A percentile compares a stretch with the other conserved stretches of the same genome.
Conservation (phyloP, 64 coral and sea anemone genomes). For the Pachyseris speciosa region DNA sequence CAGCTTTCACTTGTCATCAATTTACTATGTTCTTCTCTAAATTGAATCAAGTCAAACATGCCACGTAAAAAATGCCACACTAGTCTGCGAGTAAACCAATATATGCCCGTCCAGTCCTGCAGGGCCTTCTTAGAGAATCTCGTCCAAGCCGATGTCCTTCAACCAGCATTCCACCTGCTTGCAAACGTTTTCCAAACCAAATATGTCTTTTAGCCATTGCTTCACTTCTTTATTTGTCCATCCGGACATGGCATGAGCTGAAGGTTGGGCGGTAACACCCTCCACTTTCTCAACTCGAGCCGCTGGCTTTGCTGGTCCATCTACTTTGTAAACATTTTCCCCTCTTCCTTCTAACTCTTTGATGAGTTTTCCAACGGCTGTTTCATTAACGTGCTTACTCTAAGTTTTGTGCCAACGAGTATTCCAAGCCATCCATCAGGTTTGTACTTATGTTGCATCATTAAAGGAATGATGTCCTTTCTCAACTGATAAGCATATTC, state of each 20-base stretch:
- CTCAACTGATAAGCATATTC: too few species aligned
- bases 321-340: too few species aligned
- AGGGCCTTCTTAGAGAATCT: slow-evolving; percentile 21
- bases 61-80: slow-evolving; percentile 39
- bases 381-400: slow-evolving; percentile 15
- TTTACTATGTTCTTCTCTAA: slow-evolving; percentile 60
- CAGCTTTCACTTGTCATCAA: neutral
- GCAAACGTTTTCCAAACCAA: too few species aligned
- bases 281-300: neutral
- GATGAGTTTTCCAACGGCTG: neutral
- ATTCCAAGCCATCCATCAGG: slow-evolving; percentile 43
- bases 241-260: neutral
- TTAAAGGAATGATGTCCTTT: slow-evolving; percentile 40
- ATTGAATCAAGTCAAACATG: slow-evolving; percentile 65
- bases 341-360: too few species aligned
- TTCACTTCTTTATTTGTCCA: slow-evolving; percentile 55
- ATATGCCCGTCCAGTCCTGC: slow-evolving; percentile 38
- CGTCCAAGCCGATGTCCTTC: slow-evolving; percentile 31
- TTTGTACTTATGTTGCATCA: slow-evolving; percentile 31
- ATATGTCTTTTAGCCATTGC: too few species aligned
- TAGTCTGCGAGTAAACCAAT: slow-evolving; percentile 57
- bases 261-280: neutral
- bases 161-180: slow-evolving; percentile 61
- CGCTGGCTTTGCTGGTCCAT: neutral
- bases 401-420: slow-evolving; percentile 1